phyloP scores from a whole-genome alignment of 1,140 invertebrate species.

The Drosophila repleta region DNA sequence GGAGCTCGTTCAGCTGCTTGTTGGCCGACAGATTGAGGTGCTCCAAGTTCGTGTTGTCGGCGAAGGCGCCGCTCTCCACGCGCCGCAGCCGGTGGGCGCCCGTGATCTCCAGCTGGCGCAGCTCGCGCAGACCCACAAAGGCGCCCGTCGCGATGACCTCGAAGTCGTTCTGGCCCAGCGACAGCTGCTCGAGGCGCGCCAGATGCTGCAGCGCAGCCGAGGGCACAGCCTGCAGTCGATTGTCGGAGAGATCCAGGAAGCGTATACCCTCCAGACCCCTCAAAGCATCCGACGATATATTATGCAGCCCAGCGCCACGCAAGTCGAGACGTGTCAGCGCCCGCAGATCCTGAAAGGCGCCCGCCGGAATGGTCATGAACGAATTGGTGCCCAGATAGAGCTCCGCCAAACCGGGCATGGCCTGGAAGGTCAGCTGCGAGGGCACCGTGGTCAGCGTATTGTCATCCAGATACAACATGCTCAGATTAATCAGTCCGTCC shows the following conservation, averaged over 20 bases:
- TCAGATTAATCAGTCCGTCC: constrained; percentile 89
- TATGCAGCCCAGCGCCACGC: constrained; percentile 90
- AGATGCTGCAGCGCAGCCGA: constrained; percentile 90
- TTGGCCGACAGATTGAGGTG: constrained; percentile 90
- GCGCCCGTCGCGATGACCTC: constrained; percentile 87
- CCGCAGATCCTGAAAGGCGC: constrained; percentile 90
- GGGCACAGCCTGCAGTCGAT: constrained; percentile 89
- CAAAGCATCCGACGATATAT: constrained; percentile 90
- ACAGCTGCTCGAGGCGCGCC: constrained; percentile 90
- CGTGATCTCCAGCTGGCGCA: constrained; percentile 90
- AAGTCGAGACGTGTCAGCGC: constrained; percentile 91
- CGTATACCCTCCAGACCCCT: constrained; percentile 89
- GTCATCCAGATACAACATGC: constrained; percentile 92
- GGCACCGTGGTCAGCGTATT: constrained; percentile 92
- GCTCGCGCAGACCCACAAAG: constrained; percentile 90
- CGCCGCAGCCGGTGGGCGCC: constrained; percentile 89
- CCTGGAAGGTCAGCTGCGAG: constrained; percentile 87
- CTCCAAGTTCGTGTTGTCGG: constrained; percentile 92
- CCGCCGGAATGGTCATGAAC: constrained; percentile 89
- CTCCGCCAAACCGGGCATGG: constrained; percentile 90
- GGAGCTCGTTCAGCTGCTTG: constrained; percentile 88
- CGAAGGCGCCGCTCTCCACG: constrained; percentile 90
- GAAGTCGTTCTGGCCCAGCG: constrained; percentile 93
- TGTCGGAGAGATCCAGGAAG: constrained; percentile 91
- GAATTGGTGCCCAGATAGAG: constrained; percentile 93